phyloP scores from a whole-genome alignment of 1,140 invertebrate genomes.

The Samia ricini region DNA sequence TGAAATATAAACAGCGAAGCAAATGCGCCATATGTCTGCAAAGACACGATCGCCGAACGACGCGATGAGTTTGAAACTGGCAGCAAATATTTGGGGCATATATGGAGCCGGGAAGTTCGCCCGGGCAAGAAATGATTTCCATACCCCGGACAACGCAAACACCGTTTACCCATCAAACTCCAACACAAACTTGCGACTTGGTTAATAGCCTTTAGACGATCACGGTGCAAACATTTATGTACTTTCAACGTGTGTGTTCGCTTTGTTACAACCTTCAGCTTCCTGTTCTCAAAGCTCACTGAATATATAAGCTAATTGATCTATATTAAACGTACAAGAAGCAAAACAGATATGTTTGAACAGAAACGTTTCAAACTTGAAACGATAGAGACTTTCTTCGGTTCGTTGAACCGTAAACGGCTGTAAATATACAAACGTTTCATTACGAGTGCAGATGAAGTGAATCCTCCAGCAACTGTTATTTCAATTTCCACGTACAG shows the following conservation, averaged over 20 bases:
- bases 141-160: conserved; percentile 59
- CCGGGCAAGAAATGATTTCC: conserved; percentile 70
- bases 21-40: conserved; percentile 41
- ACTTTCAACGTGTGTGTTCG: conserved; percentile 6
- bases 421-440: conserved; percentile 3
- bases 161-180: conserved; percentile 64
- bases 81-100: conserved; percentile 62
- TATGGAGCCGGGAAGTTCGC: conserved; percentile 55
- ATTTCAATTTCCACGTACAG: conserved; percentile 3
- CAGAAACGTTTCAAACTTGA: conserved; percentile 11
- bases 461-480: conserved; percentile 8
- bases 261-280: conserved; percentile 8
- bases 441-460: conserved; percentile 8
- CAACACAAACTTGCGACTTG: conserved; percentile 63
- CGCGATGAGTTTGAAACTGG: conserved; percentile 45
- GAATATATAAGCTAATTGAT: conserved; percentile 10
- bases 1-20: conserved; percentile 23
- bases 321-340: conserved; percentile 9
- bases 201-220: conserved; percentile 64
- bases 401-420: conserved; percentile 9
- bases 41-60: conserved; percentile 47
- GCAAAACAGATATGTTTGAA: conserved; percentile 8
- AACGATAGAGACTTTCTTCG: conserved; percentile 1
- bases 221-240: conserved; percentile 37
- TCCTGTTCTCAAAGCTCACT: background rate